Base-by-base conservation (phyloP, 1,140 invertebrate genomes). In the Drosophila willistoni region DNA sequence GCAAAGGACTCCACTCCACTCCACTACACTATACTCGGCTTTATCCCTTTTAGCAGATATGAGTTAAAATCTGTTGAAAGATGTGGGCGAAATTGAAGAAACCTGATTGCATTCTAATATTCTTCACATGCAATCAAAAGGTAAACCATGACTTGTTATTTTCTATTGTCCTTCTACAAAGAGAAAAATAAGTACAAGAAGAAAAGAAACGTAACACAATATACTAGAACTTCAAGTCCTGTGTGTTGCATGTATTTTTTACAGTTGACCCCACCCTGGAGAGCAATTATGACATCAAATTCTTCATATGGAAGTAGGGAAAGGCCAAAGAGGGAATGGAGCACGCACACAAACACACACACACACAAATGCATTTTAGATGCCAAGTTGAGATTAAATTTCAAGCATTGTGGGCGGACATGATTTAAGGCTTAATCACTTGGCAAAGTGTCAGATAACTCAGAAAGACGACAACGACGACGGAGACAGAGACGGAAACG, bases 81-180 rank as follows among this genome's bases (percentile, higher is more conserved):
- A 42, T 73, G 72, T 65, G 64, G 68, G 14, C 44, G 19, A 47
- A 47, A 12, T 39, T 10, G 3, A 14, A 9, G 14, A 19, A 47
- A 47, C 63, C 64, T 69, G 70, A 80, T 79, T 73, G 73, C 73
- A 71, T 80, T 83, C 73, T 71, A 86, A 85, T 79, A 81, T 77
- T 47, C 39, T 19, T 67, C 65, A 29, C 7, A 44, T 41, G 56
- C 57, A 67, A 36, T 73, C 68, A 70, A 68, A 73, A 42, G 33
- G 34, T 12, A 44, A 57, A 34, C 13, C 55, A 51, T 19, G 19
- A 41, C 34, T 42, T n/a, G 13, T 59, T 55, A 73, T 71, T 62
- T 68, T 22, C 17, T 19, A 51, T 51, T 51, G 17, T 51, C 17
- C 19, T 51, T 22, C 41, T 5, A 13, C 39, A 64, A 65, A 79